phyloP scores from a whole-genome alignment of 2,113 vertebrate genomes.

The Chelonoidis abingdonii region DNA sequence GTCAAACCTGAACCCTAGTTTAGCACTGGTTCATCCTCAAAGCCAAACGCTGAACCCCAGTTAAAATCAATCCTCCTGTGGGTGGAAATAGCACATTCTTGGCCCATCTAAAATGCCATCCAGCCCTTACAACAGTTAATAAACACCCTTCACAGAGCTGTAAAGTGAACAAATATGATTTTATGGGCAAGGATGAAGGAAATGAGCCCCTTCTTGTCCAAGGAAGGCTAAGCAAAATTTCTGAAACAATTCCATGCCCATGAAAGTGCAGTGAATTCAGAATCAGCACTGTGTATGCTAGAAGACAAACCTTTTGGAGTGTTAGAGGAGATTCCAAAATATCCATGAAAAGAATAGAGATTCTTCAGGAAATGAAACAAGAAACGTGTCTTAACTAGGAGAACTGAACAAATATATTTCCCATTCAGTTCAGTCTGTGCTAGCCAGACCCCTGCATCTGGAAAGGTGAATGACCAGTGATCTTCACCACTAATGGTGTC shows the following conservation, averaged over 20 bases:
- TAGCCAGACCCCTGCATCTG: neutral
- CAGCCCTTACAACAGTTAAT: slow-evolving; percentile 32
- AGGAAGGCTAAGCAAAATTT: neutral
- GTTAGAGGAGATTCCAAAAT: neutral
- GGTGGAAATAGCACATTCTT: slow-evolving; percentile 47
- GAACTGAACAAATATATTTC: slow-evolving; percentile 8
- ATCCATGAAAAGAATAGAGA: neutral
- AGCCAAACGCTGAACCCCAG: slow-evolving; percentile 16
- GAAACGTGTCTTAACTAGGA: neutral
- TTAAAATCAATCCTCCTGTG: slow-evolving; percentile 27
- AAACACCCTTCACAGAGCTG: slow-evolving; percentile 33
- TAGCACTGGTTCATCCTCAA: slow-evolving; percentile 59
- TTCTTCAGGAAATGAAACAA: neutral
- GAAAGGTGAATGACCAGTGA: neutral
- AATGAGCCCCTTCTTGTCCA: neutral
- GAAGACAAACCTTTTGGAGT: neutral
- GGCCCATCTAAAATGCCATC: slow-evolving; percentile 59
- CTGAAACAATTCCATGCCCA: neutral
- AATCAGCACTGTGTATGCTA: neutral
- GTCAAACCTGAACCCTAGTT: slow-evolving; percentile 51
- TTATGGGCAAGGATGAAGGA: slow-evolving; percentile 35
- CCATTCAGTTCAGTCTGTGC: neutral
- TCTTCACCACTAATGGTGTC: neutral
- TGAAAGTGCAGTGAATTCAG: neutral
- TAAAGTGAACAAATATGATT: slow-evolving; percentile 41